Conservation (phyloP, 1,140 invertebrate species). For the Lepidotrigona ventralis region DNA sequence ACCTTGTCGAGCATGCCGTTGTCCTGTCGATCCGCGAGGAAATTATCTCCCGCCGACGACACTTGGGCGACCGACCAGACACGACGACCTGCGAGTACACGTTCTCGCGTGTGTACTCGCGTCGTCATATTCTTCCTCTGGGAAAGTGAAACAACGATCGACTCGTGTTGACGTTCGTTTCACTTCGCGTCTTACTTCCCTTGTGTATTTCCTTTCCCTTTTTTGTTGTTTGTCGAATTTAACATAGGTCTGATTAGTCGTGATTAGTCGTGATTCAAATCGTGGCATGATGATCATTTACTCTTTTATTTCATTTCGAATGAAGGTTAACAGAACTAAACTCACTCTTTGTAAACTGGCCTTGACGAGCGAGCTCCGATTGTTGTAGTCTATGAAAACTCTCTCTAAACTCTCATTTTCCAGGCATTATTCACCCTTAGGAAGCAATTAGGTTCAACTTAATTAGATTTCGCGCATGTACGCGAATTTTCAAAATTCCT, state of each 20-base stretch:
- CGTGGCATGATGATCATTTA: neutral
- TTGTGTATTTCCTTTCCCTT: neutral
- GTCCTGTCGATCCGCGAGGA: slow-evolving; percentile 36
- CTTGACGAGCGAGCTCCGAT: neutral
- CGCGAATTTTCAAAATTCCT: too few species aligned
- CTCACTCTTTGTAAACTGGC: neutral
- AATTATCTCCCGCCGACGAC: slow-evolving; percentile 30
- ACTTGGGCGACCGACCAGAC: slow-evolving; percentile 3
- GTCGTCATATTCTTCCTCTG: neutral
- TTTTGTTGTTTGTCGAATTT: neutral
- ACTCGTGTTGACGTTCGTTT: neutral
- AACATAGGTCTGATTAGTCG: neutral
- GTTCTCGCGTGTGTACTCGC: too few species aligned
- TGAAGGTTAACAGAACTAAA: too few species aligned
- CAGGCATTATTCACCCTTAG: slow-evolving; percentile 1
- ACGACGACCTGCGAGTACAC: neutral
- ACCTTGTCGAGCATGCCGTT: slow-evolving; percentile 38
- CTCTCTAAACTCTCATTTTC: slow-evolving; percentile 18
- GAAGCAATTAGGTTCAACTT: neutral
- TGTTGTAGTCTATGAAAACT: slow-evolving; percentile 13
- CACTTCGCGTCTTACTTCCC: too few species aligned
- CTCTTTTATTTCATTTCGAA: neutral
- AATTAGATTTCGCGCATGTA: too few species aligned
- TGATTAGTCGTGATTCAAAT: neutral
- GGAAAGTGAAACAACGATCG: neutral